Conservation (phyloP, 2,888 invertebrate genomes). For the Heliconius erato region DNA sequence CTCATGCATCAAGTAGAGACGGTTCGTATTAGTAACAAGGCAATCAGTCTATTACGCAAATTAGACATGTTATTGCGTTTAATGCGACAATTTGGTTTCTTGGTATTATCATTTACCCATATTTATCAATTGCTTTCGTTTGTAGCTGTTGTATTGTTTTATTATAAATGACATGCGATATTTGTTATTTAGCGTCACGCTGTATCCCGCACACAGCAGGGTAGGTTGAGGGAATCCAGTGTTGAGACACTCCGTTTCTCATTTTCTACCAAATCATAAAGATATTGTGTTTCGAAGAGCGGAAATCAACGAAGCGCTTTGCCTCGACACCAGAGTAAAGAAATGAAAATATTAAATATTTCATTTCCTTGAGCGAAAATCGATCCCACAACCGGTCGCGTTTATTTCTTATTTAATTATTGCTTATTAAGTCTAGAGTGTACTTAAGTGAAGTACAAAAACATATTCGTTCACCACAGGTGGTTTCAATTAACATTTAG, state of each 20-base stretch:
- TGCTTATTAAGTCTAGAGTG: not conserved
- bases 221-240: too few relatives aligned
- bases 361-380: too few relatives aligned
- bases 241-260: too few relatives aligned
- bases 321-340: too few relatives aligned
- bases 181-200: not conserved
- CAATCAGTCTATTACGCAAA: conserved; percentile 50
- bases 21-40: conserved; percentile 42
- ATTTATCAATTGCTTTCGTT: conserved; percentile 28
- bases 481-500: not conserved
- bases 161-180: not conserved
- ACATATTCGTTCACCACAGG: not conserved
- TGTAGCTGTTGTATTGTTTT: not conserved
- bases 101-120: conserved; percentile 35
- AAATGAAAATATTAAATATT: too few relatives aligned
- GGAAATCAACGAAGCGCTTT: too few relatives aligned
- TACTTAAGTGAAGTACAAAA: not conserved
- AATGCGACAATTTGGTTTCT: conserved; percentile 44
- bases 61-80: conserved; percentile 44
- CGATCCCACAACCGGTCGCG: not conserved
- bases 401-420: not conserved
- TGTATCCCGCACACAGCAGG: too few relatives aligned
- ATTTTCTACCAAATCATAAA: too few relatives aligned
- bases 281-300: too few relatives aligned
- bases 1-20: conserved; percentile 39